Conservation (phyloP, 1,140 invertebrate species). For the Euborellia annulipes region DNA sequence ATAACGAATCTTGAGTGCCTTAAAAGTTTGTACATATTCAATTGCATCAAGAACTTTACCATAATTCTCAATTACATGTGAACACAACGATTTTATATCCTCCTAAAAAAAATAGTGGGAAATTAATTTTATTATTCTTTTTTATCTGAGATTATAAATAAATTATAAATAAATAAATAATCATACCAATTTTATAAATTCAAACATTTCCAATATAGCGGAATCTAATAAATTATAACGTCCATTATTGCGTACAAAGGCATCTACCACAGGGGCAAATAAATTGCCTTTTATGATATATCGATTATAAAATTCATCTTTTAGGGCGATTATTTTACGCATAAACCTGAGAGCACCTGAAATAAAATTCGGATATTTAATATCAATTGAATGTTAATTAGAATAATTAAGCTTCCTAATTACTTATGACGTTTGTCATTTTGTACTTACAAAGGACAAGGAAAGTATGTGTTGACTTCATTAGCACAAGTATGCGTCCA, state of each 20-base stretch:
- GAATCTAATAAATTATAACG: constrained; percentile 98
- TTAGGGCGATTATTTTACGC: constrained; percentile 90
- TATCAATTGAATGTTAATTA: too few species aligned
- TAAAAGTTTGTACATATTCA: constrained; percentile 95
- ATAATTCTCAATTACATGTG: constrained; percentile 89
- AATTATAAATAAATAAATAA: not conserved
- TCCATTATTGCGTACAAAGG: constrained; percentile 90
- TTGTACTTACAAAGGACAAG: constrained; percentile 68
- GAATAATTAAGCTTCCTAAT: too few species aligned
- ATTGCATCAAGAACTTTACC: constrained; percentile 84
- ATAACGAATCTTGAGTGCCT: constrained; percentile 75
- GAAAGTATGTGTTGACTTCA: constrained; percentile 97
- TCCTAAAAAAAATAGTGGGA: constrained; percentile 55
- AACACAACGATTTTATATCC: constrained; percentile 88
- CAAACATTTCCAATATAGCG: constrained; percentile 97
- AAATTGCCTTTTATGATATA: constrained; percentile 93
- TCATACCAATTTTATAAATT: constrained; percentile 80
- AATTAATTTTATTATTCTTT: constrained; percentile 1
- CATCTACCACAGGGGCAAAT: constrained; percentile 90
- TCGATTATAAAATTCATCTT: constrained; percentile 96
- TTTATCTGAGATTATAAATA: not conserved
- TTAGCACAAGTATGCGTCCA: constrained; percentile 82
- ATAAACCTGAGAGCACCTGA: constrained; percentile 82
- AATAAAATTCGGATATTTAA: too few species aligned
- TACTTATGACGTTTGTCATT: not conserved